These are phyloP conservation scores for Drosophila bocki DNA, from an alignment of 1,140 invertebrate species.

Conservation along the genomic window DNA sequence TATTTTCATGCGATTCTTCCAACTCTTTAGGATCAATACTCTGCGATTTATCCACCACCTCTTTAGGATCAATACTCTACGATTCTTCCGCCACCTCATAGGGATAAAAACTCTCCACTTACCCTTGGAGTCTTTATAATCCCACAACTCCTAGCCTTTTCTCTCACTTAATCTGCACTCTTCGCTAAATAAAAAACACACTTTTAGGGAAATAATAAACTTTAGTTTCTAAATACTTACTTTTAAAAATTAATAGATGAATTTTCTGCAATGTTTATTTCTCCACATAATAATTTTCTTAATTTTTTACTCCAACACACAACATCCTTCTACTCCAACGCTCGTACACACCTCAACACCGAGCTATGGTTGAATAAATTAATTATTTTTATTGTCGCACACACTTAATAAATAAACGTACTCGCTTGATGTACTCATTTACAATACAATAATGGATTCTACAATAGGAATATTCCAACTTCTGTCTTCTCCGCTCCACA, in stretches of 20 bases:
- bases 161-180: too few relatives aligned
- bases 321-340: background rate
- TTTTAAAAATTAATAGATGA: background rate
- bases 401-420: constrained; percentile 75
- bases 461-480: constrained; percentile 19
- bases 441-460: constrained; percentile 33
- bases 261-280: background rate
- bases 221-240: background rate
- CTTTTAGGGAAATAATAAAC: background rate
- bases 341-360: background rate
- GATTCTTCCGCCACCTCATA: too few relatives aligned
- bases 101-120: too few relatives aligned
- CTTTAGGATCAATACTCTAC: too few relatives aligned
- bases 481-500: background rate
- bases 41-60: too few relatives aligned
- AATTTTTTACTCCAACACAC: background rate
- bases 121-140: too few relatives aligned
- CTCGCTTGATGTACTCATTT: constrained; percentile 70
- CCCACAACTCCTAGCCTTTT: too few relatives aligned
- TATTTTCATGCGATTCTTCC: too few relatives aligned
- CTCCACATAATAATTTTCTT: too few relatives aligned
- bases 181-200: too few relatives aligned
- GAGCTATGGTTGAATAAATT: constrained; percentile 76
- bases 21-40: too few relatives aligned
- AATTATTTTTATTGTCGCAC: constrained; percentile 84